A percentile compares a stretch with the other conserved stretches of the same genome.
These are phyloP conservation scores for Drosophila incognita DNA, from an alignment of 2,888 invertebrate species.

Conservation along the genomic window DNA sequence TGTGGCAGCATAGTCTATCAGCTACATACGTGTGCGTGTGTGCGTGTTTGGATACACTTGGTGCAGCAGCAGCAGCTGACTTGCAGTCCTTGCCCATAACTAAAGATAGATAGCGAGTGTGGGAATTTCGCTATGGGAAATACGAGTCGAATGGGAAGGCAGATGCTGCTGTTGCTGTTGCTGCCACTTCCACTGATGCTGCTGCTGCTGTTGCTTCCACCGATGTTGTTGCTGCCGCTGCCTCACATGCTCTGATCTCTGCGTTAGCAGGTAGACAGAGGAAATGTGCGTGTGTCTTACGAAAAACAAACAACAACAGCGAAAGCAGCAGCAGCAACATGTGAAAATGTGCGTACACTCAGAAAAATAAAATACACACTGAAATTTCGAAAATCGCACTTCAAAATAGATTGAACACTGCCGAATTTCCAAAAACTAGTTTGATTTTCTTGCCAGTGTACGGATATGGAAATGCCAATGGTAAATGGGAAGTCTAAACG, in stretches of 20 bases:
- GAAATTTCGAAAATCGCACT: background rate
- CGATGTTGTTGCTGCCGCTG: conserved; percentile 6
- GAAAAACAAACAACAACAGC: background rate
- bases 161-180: conserved; percentile 47
- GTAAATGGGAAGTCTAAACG: conserved; percentile 31
- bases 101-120: conserved; percentile 61
- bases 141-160: conserved; percentile 49
- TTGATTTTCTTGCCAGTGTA: background rate
- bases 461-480: conserved; percentile 54
- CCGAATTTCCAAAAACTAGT: no score
- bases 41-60: conserved; percentile 61
- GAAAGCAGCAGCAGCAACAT: background rate
- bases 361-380: background rate
- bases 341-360: conserved; percentile 47
- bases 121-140: conserved; percentile 75
- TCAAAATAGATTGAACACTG: no score
- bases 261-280: conserved; percentile 43
- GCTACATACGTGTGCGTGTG: conserved; percentile 11
- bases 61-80: conserved; percentile 67
- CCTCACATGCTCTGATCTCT: conserved; percentile 55
- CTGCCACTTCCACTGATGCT: conserved; percentile 29
- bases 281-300: conserved; percentile 62
- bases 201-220: conserved; percentile 5
- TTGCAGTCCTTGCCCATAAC: conserved; percentile 72
- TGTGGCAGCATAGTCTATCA: conserved; percentile 37